Conservation (phyloP, 1,140 invertebrate species). For the Campoletis sonorensis region DNA sequence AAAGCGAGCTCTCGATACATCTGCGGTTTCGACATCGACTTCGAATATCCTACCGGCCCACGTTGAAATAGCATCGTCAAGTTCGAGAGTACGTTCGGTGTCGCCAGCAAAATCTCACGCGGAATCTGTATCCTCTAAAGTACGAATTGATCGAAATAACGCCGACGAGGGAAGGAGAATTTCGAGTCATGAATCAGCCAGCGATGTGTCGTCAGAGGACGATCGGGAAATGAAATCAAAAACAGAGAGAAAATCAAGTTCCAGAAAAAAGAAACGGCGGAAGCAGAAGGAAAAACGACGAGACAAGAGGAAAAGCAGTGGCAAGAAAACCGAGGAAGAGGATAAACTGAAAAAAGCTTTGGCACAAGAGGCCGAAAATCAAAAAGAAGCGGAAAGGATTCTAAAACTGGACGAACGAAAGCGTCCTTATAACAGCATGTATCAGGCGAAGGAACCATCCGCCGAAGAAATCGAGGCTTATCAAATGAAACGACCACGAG, state of each 20-base stretch:
- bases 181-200: slow-evolving; percentile 58
- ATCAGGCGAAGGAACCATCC: slow-evolving; percentile 87
- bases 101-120: slow-evolving; percentile 2
- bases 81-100: not conserved
- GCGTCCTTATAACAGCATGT: slow-evolving; percentile 94
- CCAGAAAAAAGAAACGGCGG: slow-evolving; percentile 75
- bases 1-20: slow-evolving; percentile 70
- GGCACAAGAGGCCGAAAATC: slow-evolving; percentile 80
- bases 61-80: not conserved
- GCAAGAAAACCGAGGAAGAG: slow-evolving; percentile 78
- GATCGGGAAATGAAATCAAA: slow-evolving; percentile 57
- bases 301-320: slow-evolving; percentile 81
- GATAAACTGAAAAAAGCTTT: slow-evolving; percentile 79
- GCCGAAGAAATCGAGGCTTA: slow-evolving; percentile 97
- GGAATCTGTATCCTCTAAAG: slow-evolving; percentile 23
- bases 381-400: slow-evolving; percentile 81
- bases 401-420: slow-evolving; percentile 91
- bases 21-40: not conserved
- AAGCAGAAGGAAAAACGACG: slow-evolving; percentile 80
- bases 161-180: slow-evolving; percentile 47
- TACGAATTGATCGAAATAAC: slow-evolving; percentile 32
- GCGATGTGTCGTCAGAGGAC: slow-evolving; percentile 66
- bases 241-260: slow-evolving; percentile 64
- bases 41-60: slow-evolving; percentile 50
- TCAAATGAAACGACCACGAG: slow-evolving; percentile 88